These are phyloP conservation scores for Melanocharis versteri DNA, from an alignment of 2,113 vertebrate species.

Conservation along the genomic window DNA sequence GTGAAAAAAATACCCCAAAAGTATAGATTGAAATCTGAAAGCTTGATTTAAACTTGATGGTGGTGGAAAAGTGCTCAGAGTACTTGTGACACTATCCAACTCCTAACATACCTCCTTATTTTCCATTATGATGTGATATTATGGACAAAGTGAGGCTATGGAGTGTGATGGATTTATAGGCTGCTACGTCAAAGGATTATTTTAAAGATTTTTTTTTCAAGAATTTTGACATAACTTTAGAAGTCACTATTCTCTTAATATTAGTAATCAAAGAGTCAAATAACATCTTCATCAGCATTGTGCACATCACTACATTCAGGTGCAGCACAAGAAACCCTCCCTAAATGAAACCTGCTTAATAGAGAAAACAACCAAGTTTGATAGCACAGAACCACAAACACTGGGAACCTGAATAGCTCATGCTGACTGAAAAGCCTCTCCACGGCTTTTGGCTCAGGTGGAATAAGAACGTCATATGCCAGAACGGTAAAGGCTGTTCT, in stretches of 20 bases:
- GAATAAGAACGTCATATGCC: neutral
- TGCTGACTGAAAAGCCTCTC: neutral
- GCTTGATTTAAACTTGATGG: neutral
- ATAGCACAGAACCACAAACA: neutral
- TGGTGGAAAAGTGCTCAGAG: neutral
- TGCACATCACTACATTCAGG: neutral
- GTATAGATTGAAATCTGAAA: neutral
- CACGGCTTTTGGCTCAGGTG: neutral
- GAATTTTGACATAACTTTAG: neutral
- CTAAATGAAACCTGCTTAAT: neutral
- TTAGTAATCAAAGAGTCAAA: neutral
- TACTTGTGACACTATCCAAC: neutral
- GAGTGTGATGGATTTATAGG: neutral
- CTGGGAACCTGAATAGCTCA: neutral
- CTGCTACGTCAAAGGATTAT: neutral
- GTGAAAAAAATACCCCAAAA: neutral
- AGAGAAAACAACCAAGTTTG: neutral
- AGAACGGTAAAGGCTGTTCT: neutral
- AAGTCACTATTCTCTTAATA: neutral
- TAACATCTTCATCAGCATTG: neutral
- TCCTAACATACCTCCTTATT: neutral
- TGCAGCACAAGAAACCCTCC: neutral
- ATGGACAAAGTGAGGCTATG: neutral
- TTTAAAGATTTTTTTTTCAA: neutral
- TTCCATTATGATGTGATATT: neutral